phyloP scores from a whole-genome alignment of 1,140 invertebrate species.

The Cheumatopsyche charites region DNA sequence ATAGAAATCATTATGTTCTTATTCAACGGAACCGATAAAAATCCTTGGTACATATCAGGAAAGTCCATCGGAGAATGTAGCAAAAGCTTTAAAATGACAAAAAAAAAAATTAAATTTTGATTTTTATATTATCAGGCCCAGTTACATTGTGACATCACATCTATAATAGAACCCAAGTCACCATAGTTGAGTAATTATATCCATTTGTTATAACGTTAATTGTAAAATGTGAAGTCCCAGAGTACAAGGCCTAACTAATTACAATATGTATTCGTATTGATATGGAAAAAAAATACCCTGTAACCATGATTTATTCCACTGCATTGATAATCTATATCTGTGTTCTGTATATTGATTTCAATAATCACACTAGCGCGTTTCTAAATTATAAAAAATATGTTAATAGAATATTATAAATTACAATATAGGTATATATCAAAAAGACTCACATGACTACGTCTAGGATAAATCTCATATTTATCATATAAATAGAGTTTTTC shows the following conservation, averaged over 20 bases:
- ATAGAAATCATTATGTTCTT: conserved; percentile 64
- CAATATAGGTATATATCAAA: conserved; percentile 60
- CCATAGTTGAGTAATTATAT: too few relatives aligned
- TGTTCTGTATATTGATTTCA: conserved; percentile 51
- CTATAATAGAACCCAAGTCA: too few relatives aligned
- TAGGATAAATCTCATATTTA: too few relatives aligned
- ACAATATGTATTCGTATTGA: conserved; percentile 50
- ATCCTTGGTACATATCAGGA: conserved; percentile 65
- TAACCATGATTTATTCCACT: conserved; percentile 59
- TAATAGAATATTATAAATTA: too few relatives aligned
- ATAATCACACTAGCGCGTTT: conserved; percentile 54
- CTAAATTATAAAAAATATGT: conserved; percentile 46
- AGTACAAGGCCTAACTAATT: too few relatives aligned
- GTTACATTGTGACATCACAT: too few relatives aligned
- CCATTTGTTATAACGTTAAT: too few relatives aligned
- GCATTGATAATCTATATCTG: conserved; percentile 58
- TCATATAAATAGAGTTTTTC: background rate
- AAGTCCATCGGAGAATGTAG: conserved; percentile 67
- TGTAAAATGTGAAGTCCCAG: too few relatives aligned
- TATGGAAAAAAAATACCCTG: conserved; percentile 57
- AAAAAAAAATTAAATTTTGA: conserved; percentile 61
- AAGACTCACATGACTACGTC: too few relatives aligned
- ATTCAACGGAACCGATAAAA: conserved; percentile 63
- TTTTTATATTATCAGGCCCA: too few relatives aligned
- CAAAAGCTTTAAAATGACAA: conserved; percentile 58